Base-by-base conservation (phyloP, 2,113 vertebrate genomes). In the Excalfactoria chinensis region DNA sequence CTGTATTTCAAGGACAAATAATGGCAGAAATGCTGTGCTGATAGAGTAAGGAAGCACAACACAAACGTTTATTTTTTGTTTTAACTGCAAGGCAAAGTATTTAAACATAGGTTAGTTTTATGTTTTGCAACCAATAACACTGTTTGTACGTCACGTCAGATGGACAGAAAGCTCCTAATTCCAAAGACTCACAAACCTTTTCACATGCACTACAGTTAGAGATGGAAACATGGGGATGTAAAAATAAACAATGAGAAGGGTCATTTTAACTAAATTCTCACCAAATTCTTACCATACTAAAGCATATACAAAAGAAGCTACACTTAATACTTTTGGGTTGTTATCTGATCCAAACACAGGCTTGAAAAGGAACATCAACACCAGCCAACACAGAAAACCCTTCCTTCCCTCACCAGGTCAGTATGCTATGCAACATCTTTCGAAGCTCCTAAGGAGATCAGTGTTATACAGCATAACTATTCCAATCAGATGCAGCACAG, bases 1-100 rank as follows among this genome's bases (percentile, higher is more conserved):
- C 11, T 51, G 17, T 20, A 89, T n/a, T 30, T 86, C 71, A 94
- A 88, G 58, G 69, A 86, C 66, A 87, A 76, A 43, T 79, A 92
- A 87, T 44, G 72, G 37, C 26, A 81, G 37, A 89, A 82, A 53
- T 1, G 2, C 23, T 78, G 70, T 4, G 59, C 40, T 68, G 32
- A 55, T 23, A 89, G n/a, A 37, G 62, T 6, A 81, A 7, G 70
- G 35, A 46, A 75, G 35, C 4, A 0, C 1, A 46, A 19, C n/a
- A 49, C 46, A 69, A 74, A 84, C 28, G 51, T n/a, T n/a, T 20
- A 11, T 2, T 11, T 19, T 56, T n/a, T 23, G 37, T 86, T 84
- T 21, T 44, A 81, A 77, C 3, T 15, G 23, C 59, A 62, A 11
- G 35, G 23, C 14, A 37, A 60, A 37, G 59, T 25, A 18, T 62